phyloP scores from a whole-genome alignment of 2,113 vertebrate genomes.

The Forbesichthys agassizii region DNA sequence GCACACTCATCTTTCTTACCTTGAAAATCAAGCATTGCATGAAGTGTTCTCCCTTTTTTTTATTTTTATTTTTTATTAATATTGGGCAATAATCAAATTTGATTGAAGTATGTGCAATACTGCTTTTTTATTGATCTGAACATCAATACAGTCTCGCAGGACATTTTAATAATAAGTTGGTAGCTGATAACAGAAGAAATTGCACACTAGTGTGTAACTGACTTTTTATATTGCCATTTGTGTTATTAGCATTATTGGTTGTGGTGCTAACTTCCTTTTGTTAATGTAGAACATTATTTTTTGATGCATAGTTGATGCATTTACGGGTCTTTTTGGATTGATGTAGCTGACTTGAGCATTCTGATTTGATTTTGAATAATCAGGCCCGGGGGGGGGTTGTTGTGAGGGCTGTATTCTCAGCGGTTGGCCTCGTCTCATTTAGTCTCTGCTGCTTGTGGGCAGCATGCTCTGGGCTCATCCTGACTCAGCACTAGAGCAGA shows the following conservation, averaged over 20 bases:
- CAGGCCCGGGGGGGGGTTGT: slow-evolving; percentile 33
- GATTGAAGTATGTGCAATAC: no score
- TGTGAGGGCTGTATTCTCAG: slow-evolving; percentile 51
- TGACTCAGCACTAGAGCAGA: slow-evolving; percentile 60
- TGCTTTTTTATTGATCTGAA: no score
- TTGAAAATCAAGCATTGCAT: background rate
- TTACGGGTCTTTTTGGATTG: background rate
- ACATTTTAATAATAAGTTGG: no score
- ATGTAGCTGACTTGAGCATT: slow-evolving; percentile 4
- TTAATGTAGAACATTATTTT: background rate
- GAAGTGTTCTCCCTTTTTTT: background rate
- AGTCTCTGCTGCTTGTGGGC: slow-evolving; percentile 49
- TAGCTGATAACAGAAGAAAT: no score
- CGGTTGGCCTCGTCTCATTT: slow-evolving; percentile 41
- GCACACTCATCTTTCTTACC: background rate
- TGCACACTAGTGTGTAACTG: no score
- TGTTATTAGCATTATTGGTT: no score
- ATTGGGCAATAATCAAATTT: no score
- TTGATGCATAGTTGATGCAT: background rate
- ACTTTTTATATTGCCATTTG: no score
- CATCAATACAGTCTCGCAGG: no score
- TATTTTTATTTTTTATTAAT: no score
- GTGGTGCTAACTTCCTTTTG: background rate
- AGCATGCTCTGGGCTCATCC: slow-evolving; percentile 50
- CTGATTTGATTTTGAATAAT: slow-evolving; percentile 53